These are phyloP conservation scores for Melikaiella ostensackeni DNA, from an alignment of 2,888 invertebrate species.

Conservation along the genomic window DNA sequence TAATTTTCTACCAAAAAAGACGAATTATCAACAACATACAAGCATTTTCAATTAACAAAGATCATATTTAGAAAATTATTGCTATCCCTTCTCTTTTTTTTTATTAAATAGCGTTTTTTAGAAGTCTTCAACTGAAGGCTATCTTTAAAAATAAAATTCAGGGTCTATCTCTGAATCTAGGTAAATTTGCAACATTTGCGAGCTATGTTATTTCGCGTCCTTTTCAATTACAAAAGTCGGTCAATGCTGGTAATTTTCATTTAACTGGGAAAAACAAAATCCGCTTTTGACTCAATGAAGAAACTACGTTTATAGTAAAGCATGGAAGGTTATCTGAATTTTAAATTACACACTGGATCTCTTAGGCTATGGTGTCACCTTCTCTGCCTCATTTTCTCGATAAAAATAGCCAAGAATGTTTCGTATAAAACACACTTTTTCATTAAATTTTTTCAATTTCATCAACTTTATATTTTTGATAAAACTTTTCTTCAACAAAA, in stretches of 20 bases:
- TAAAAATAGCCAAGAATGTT: background rate
- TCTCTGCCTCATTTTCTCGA: background rate
- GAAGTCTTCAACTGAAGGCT: background rate
- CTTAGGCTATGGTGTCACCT: conserved; percentile 8
- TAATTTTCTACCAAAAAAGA: too few species aligned
- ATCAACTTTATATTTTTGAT: too few species aligned
- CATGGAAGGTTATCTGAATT: conserved; percentile 21
- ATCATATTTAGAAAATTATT: background rate
- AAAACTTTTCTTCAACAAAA: too few species aligned
- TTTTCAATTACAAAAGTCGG: conserved; percentile 15
- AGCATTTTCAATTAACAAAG: too few species aligned
- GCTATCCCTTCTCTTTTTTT: background rate
- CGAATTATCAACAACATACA: too few species aligned
- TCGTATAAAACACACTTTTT: too few species aligned
- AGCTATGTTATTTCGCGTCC: conserved; percentile 4
- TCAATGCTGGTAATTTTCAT: conserved; percentile 29
- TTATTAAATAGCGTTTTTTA: background rate
- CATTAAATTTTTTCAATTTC: too few species aligned
- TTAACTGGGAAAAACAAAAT: conserved; percentile 12
- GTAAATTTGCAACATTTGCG: background rate
- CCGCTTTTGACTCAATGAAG: conserved; percentile 21
- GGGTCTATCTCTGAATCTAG: background rate
- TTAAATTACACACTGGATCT: conserved; percentile 17
- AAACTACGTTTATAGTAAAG: conserved; percentile 25
- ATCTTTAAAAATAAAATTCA: background rate